These are phyloP conservation scores for Podotricha telesiphe DNA, from an alignment of 2,888 invertebrate species.

Conservation along the genomic window DNA sequence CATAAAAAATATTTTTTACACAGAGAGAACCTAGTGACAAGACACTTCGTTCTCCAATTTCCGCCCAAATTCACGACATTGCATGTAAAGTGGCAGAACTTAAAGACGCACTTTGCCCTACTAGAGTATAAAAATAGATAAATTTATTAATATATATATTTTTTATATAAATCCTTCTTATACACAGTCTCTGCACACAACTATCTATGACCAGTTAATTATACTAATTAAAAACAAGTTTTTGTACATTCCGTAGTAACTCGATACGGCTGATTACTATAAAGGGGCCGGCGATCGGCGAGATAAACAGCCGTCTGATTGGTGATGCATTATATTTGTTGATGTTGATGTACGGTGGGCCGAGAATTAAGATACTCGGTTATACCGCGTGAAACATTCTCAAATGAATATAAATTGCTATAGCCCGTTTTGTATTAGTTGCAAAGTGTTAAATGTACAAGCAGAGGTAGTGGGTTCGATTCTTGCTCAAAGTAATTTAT, in stretches of 20 bases:
- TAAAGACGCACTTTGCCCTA: too few species aligned
- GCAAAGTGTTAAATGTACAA: too few species aligned
- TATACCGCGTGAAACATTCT: neutral
- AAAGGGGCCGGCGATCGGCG: conserved; percentile 58
- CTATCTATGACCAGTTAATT: conserved; percentile 59
- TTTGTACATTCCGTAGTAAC: conserved; percentile 66
- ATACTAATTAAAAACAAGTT: conserved; percentile 77
- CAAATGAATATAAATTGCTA: neutral
- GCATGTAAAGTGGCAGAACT: too few species aligned
- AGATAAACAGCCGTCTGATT: conserved; percentile 47
- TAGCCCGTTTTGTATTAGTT: neutral
- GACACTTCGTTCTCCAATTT: too few species aligned
- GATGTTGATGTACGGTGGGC: conserved; percentile 37
- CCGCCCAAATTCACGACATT: too few species aligned
- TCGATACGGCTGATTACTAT: conserved; percentile 60
- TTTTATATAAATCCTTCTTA: too few species aligned
- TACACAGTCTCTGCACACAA: conserved; percentile 29
- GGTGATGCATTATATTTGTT: conserved; percentile 51
- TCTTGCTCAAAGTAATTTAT: neutral
- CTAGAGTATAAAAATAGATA: too few species aligned
- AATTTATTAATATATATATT: too few species aligned
- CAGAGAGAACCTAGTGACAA: too few species aligned
- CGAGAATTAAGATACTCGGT: conserved; percentile 20
- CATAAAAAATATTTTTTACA: too few species aligned
- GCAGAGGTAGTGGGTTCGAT: neutral